These are phyloP conservation scores for Teleopsis dalmanni DNA, from an alignment of 1,140 invertebrate species.

Conservation along the genomic window DNA sequence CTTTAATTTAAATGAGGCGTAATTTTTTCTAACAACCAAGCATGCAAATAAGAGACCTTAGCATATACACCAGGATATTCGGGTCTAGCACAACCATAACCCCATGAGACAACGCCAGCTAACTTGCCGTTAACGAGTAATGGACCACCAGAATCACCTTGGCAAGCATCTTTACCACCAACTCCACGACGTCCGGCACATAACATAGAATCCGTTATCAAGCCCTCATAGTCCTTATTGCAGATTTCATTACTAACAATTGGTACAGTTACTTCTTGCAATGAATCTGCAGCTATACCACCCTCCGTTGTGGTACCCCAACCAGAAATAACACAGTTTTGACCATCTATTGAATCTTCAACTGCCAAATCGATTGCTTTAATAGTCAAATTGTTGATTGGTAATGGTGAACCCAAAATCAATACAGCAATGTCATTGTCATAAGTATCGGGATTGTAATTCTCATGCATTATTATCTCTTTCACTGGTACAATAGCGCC, in stretches of 20 bases:
- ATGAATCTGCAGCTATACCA: conserved; percentile 17
- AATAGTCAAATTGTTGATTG: conserved; percentile 34
- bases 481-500: conserved; percentile 29
- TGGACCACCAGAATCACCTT: conserved; percentile 46
- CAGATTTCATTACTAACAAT: conserved; percentile 27
- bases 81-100: conserved; percentile 53
- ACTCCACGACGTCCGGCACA: conserved; percentile 47
- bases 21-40: conserved; percentile 37
- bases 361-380: conserved; percentile 21
- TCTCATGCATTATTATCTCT: conserved; percentile 36
- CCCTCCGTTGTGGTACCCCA: conserved; percentile 36
- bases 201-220: conserved; percentile 49
- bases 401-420: conserved; percentile 20
- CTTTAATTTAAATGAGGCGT: no score
- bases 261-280: conserved; percentile 29
- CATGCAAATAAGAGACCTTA: conserved; percentile 47
- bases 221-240: conserved; percentile 20
- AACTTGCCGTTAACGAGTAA: conserved; percentile 39
- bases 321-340: conserved; percentile 36
- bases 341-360: conserved; percentile 21
- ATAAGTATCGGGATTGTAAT: conserved; percentile 22
- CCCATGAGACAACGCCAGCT: conserved; percentile 60
- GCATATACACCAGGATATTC: conserved; percentile 62
- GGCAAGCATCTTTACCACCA: conserved; percentile 49
- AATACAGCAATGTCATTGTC: conserved; percentile 40